These are phyloP conservation scores for Microcebus tavaratra DNA, from an alignment of 2,113 vertebrate species.

Conservation along the genomic window DNA sequence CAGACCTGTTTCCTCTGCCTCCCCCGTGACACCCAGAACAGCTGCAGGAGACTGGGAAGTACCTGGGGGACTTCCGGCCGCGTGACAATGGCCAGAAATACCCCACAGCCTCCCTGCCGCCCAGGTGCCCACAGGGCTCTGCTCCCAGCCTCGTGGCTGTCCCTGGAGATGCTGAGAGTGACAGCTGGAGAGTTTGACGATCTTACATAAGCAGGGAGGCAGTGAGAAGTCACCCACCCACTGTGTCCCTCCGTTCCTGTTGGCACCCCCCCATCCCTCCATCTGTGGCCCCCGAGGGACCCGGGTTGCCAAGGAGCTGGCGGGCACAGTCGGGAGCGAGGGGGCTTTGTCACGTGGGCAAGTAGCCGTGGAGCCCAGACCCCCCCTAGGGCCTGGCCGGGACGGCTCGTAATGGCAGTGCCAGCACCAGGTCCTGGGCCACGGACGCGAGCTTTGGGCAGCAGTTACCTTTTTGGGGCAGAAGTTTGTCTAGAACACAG, in stretches of 20 bases:
- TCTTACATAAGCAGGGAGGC: neutral
- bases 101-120: fast-evolving
- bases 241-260: fast-evolving
- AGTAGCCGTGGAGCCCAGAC: neutral
- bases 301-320: neutral
- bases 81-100: fast-evolving
- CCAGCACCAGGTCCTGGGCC: neutral
- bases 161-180: neutral
- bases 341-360: neutral
- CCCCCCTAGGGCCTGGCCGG: neutral
- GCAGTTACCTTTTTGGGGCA: neutral
- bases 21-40: neutral
- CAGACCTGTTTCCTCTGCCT: neutral
- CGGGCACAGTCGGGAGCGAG: fast-evolving
- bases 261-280: fast-evolving
- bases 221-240: neutral
- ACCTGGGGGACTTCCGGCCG: fast-evolving
- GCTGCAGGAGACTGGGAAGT: neutral
- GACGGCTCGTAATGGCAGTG: fast-evolving
- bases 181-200: neutral
- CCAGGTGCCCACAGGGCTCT: fast-evolving
- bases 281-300: neutral
- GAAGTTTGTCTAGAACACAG: neutral
- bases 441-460: fast-evolving
- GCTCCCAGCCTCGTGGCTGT: neutral